phyloP scores from a whole-genome alignment of 2,888 invertebrate genomes.

The Elmis aenea region DNA sequence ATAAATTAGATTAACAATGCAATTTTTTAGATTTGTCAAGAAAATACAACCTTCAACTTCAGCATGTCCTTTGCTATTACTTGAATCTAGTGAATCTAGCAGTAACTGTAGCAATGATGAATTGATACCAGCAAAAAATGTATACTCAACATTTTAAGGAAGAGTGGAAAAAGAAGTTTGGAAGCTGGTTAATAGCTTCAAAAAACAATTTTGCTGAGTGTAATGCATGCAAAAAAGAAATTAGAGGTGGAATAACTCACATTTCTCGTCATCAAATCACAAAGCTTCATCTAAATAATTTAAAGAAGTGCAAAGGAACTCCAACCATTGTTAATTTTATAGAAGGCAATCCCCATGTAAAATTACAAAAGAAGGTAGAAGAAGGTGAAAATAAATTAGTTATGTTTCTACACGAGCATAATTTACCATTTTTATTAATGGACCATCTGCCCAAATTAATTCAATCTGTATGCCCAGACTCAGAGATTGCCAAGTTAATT shows the following conservation, averaged over 20 bases:
- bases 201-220: constrained; percentile 1
- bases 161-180: neutral
- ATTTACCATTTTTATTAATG: constrained; percentile 2
- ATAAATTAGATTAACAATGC: too few relatives aligned
- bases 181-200: constrained; percentile 1
- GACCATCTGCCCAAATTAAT: constrained; percentile 1
- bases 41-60: too few relatives aligned
- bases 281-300: constrained; percentile 2
- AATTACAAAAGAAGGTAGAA: neutral
- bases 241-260: constrained; percentile 1
- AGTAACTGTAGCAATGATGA: too few relatives aligned
- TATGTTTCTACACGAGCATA: constrained; percentile 2
- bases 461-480: constrained; percentile 18
- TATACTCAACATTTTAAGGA: too few relatives aligned
- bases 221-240: neutral
- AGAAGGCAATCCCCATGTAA: neutral
- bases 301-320: constrained; percentile 1
- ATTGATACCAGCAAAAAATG: too few relatives aligned
- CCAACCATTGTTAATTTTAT: constrained; percentile 1
- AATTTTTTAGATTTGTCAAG: too few relatives aligned
- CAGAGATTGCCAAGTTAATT: constrained; percentile 25
- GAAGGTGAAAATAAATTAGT: constrained; percentile 1
- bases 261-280: constrained; percentile 1
- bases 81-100: too few relatives aligned
- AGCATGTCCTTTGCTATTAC: too few relatives aligned